A percentile compares a stretch with the other conserved stretches of the same genome.
Conservation (phyloP, 2,113 vertebrate species). For the Ictalurus punctatus region DNA sequence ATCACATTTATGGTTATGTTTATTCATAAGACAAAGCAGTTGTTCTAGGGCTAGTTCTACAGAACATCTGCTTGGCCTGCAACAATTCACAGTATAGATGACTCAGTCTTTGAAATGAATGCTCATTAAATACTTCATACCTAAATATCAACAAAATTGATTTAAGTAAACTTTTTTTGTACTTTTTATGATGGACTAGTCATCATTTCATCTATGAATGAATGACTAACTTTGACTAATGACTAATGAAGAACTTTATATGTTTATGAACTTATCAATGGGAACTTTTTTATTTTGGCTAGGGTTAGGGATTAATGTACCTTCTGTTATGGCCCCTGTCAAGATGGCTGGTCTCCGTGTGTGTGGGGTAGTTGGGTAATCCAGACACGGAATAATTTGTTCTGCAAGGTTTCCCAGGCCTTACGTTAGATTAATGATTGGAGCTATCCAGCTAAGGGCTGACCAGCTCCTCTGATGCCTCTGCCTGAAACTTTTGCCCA, state of each 20-base stretch:
- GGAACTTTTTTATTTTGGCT: background rate
- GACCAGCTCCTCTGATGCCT: conserved; percentile 10
- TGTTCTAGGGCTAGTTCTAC: background rate
- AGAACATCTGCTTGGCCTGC: background rate
- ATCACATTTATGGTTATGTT: background rate
- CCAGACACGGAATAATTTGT: conserved; percentile 55
- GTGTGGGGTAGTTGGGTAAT: too few relatives aligned
- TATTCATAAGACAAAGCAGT: background rate
- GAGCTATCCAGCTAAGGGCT: background rate
- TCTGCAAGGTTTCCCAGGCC: conserved; percentile 48
- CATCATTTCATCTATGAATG: background rate
- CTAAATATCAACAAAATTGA: background rate
- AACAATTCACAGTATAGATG: background rate
- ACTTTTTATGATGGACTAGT: background rate
- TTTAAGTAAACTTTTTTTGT: background rate
- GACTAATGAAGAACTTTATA: background rate
- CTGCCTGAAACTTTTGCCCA: conserved; percentile 42
- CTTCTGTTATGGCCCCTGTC: too few relatives aligned
- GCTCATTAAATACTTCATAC: background rate
- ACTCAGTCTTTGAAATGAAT: background rate
- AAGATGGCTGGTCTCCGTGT: too few relatives aligned
- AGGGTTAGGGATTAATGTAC: too few relatives aligned
- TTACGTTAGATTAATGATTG: conserved; percentile 48
- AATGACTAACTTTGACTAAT: too few relatives aligned
- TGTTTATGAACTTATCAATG: background rate